phyloP scores from a whole-genome alignment of 1,140 invertebrate genomes.

The Gonatopus flavifemur region DNA sequence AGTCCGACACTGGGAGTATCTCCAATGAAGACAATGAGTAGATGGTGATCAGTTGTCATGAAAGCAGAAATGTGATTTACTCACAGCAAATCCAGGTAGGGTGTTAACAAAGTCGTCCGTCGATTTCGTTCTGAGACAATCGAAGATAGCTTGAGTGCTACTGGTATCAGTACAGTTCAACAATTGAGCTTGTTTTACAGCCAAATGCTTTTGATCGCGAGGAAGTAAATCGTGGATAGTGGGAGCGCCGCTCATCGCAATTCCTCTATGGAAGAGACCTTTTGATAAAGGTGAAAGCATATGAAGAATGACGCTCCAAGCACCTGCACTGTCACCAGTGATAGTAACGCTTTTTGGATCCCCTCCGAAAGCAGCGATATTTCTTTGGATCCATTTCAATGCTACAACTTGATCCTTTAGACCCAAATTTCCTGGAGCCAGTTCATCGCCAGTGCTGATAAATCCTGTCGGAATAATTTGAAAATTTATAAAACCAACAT shows the following conservation, averaged over 20 bases:
- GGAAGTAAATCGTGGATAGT: conserved; percentile 60
- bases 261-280: conserved; percentile 69
- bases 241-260: conserved; percentile 70
- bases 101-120: neutral
- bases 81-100: no score
- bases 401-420: conserved; percentile 69
- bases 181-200: neutral
- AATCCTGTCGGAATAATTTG: conserved; percentile 18
- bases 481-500: no score
- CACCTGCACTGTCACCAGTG: conserved; percentile 70
- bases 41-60: no score
- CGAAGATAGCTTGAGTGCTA: conserved; percentile 46
- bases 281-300: conserved; percentile 63
- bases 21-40: no score
- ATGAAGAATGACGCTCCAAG: conserved; percentile 64
- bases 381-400: conserved; percentile 63
- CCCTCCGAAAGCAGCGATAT: conserved; percentile 63
- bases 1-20: no score
- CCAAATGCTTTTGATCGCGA: neutral
- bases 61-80: conserved; percentile 49
- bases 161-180: neutral
- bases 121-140: conserved; percentile 61
- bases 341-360: conserved; percentile 63
- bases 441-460: conserved; percentile 25
- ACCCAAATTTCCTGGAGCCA: conserved; percentile 67